Conservation (phyloP, 2,797 vertebrate genomes). For the Cuculus canorus region DNA sequence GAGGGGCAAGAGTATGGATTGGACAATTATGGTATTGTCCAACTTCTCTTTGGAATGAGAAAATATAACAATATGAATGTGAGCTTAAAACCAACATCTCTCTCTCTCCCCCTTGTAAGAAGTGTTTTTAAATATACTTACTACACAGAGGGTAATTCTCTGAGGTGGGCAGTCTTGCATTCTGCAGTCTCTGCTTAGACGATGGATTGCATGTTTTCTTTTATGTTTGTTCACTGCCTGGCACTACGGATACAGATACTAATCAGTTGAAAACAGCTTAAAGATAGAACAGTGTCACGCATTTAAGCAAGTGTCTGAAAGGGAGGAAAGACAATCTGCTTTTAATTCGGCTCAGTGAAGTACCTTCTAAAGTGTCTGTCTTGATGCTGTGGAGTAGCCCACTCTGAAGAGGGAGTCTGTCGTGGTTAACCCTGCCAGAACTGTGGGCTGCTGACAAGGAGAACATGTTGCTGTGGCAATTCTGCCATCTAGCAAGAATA, state of each 20-base stretch:
- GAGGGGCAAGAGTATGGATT: background rate
- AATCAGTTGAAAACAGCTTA: background rate
- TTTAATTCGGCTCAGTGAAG: background rate
- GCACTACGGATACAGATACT: background rate
- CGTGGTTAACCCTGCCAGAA: slow-evolving; percentile 41
- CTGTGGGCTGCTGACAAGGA: slow-evolving; percentile 40
- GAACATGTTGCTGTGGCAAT: slow-evolving; percentile 43
- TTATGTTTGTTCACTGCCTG: slow-evolving; percentile 6
- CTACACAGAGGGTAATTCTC: background rate
- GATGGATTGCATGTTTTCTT: background rate
- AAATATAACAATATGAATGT: background rate
- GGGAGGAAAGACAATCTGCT: background rate
- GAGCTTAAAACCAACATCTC: background rate
- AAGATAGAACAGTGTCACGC: background rate
- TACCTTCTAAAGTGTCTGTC: background rate
- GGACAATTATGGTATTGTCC: too few relatives aligned
- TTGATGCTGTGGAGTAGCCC: background rate
- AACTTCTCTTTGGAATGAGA: background rate
- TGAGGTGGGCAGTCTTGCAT: background rate
- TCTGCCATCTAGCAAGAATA: slow-evolving; percentile 39
- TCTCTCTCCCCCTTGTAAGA: background rate
- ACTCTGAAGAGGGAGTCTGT: slow-evolving; percentile 33
- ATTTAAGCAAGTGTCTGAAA: background rate
- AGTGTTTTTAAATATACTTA: background rate
- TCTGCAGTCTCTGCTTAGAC: background rate